A percentile compares a stretch with the other conserved stretches of the same genome.
Conservation (phyloP, 2,888 invertebrate species). For the Plebejus anna region DNA sequence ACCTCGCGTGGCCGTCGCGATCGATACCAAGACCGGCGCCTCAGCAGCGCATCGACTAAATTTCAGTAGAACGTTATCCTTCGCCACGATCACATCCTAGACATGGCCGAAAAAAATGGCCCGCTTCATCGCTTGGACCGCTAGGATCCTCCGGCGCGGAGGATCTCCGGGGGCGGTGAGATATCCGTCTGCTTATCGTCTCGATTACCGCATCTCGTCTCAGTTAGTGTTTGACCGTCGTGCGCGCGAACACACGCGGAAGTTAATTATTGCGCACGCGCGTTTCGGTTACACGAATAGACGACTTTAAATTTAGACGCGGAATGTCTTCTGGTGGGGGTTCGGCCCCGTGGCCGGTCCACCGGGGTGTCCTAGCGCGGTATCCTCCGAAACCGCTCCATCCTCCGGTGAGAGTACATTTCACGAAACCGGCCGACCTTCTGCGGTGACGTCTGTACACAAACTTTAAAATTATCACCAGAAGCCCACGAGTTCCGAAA, state of each 20-base stretch:
- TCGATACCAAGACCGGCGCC: constrained; percentile 66
- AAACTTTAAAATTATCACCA: constrained; percentile 66
- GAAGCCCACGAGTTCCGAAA: constrained; percentile 63
- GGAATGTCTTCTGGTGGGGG: constrained; percentile 78
- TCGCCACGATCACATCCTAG: constrained; percentile 62
- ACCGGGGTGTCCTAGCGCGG: constrained; percentile 79
- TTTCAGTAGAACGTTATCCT: constrained; percentile 64
- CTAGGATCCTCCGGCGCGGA: constrained; percentile 69
- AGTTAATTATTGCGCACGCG: constrained; percentile 75
- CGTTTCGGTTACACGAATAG: constrained; percentile 73
- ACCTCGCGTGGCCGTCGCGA: constrained; percentile 72
- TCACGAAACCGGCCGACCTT: constrained; percentile 52
- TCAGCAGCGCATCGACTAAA: constrained; percentile 50
- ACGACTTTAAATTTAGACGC: constrained; percentile 71
- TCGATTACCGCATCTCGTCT: constrained; percentile 57
- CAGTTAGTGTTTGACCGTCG: constrained; percentile 74
- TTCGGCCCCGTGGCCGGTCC: constrained; percentile 88
- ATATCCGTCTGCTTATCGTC: constrained; percentile 62
- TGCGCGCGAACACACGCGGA: constrained; percentile 76
- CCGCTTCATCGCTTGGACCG: constrained; percentile 66
- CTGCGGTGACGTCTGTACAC: constrained; percentile 62
- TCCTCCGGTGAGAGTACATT: constrained; percentile 71
- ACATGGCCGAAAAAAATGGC: constrained; percentile 45
- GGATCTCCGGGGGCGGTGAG: constrained; percentile 76
- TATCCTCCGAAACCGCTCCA: constrained; percentile 62